Evolutionary conservation across 2,888 invertebrate genomes (phyloP).

Genomic region (Sinohyriopsis cumingii): DNA sequence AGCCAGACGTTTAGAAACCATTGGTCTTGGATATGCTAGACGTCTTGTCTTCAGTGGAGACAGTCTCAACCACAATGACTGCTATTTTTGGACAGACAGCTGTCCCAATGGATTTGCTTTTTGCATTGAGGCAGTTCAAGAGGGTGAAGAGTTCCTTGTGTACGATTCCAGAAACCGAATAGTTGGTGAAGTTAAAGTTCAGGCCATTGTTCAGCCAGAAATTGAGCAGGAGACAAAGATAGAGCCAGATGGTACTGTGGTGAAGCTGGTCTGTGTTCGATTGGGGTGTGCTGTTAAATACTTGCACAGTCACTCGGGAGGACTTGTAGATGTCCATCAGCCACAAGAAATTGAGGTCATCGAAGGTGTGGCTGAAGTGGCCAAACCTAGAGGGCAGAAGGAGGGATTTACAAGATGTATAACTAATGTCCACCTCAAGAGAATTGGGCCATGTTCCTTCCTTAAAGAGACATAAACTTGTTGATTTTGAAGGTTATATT

Average conservation of each 20-base stretch:
- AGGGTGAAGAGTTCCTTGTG: constrained; percentile 84
- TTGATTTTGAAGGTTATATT: not conserved
- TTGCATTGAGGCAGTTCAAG: constrained; percentile 75
- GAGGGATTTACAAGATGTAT: constrained; percentile 39
- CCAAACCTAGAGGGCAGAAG: constrained; percentile 40
- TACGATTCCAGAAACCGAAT: constrained; percentile 61
- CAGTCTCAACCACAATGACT: constrained; percentile 76
- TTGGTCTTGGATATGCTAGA: constrained; percentile 84
- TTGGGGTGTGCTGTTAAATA: constrained; percentile 49
- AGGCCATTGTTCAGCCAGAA: constrained; percentile 41
- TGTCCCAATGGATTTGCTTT: constrained; percentile 83
- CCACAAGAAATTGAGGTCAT: constrained; percentile 39
- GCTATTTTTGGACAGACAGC: constrained; percentile 87
- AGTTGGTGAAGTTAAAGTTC: constrained; percentile 45
- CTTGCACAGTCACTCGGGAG: constrained; percentile 34
- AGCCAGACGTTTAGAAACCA: constrained; percentile 79
- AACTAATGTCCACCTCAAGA: constrained; percentile 34
- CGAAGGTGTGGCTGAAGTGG: constrained; percentile 45
- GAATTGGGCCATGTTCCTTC: constrained; percentile 42
- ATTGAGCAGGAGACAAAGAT: constrained; percentile 37
- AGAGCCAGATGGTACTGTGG: constrained; percentile 26
- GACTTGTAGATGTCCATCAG: constrained; percentile 33
- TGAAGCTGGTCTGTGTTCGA: constrained; percentile 45
- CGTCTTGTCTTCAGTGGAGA: constrained; percentile 82
- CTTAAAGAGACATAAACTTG: constrained; percentile 33